phyloP scores from a whole-genome alignment of 2,113 vertebrate genomes.

The Cyprinodon brontotheroides region DNA sequence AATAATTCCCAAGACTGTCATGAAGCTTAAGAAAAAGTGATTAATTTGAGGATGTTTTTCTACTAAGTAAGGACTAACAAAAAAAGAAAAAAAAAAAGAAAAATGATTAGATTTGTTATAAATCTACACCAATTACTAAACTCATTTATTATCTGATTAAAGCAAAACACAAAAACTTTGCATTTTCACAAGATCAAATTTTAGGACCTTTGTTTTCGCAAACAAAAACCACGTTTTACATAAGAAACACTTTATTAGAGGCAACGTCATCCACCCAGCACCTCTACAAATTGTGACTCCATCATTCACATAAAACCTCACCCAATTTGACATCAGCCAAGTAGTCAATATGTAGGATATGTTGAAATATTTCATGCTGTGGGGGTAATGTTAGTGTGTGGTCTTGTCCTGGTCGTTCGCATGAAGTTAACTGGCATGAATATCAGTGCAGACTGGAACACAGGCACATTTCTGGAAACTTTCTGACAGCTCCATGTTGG shows the following conservation, averaged over 20 bases:
- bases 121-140: conserved; percentile 60
- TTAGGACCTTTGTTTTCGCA: conserved; percentile 44
- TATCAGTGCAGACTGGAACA: background rate
- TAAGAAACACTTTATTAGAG: conserved; percentile 49
- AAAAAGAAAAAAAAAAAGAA: no score
- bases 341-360: conserved; percentile 1
- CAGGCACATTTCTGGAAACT: background rate
- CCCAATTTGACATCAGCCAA: conserved; percentile 4
- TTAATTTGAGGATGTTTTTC: no score
- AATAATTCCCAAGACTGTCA: no score
- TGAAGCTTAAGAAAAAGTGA: no score
- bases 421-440: conserved; percentile 1
- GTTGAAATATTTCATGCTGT: conserved; percentile 7
- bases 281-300: conserved; percentile 6
- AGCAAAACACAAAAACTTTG: conserved; percentile 51
- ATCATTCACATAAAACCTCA: conserved; percentile 29
- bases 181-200: conserved; percentile 59
- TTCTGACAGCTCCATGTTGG: background rate
- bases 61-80: background rate
- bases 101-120: background rate
- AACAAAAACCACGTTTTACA: conserved; percentile 51
- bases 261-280: background rate
- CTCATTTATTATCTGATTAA: conserved; percentile 75
- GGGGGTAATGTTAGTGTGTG: background rate
- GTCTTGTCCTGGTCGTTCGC: background rate